These are phyloP conservation scores for Okamejei kenojei DNA, from an alignment of 2,797 vertebrate species.

Conservation along the genomic window DNA sequence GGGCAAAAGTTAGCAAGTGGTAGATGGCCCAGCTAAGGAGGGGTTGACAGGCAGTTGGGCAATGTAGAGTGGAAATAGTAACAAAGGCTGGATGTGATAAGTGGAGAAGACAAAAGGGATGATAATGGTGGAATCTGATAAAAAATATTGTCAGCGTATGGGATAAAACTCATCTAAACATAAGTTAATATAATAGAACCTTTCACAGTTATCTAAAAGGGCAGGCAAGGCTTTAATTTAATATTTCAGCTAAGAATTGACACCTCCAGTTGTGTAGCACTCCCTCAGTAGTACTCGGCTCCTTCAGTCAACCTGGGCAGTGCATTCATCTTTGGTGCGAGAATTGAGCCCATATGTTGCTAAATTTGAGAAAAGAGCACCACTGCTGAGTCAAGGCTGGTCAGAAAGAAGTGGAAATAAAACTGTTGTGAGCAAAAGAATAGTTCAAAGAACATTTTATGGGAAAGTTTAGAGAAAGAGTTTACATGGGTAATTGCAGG, in stretches of 20 bases:
- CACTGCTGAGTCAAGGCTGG: not conserved
- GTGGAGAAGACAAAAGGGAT: no score
- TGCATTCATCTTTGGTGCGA: not conserved
- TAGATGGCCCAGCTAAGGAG: no score
- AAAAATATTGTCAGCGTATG: not conserved
- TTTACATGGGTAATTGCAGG: no score
- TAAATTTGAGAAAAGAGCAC: not conserved
- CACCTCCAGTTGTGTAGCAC: not conserved
- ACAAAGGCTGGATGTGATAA: no score
- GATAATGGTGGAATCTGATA: no score
- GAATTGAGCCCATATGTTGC: not conserved
- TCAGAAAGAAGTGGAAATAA: conserved; percentile 4
- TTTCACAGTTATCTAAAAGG: not conserved
- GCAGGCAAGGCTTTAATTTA: not conserved
- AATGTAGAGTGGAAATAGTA: no score
- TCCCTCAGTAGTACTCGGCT: not conserved
- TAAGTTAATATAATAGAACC: not conserved
- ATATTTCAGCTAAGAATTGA: not conserved
- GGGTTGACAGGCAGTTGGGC: no score
- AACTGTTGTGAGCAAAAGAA: not conserved
- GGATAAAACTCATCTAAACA: not conserved
- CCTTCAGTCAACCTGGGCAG: not conserved
- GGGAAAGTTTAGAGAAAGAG: not conserved
- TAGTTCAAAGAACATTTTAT: not conserved
- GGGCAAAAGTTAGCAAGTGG: no score